A percentile compares a stretch with the other conserved stretches of the same genome.
These are phyloP conservation scores for Centrocercus urophasianus DNA, from an alignment of 2,113 vertebrate genomes.

Conservation along the genomic window DNA sequence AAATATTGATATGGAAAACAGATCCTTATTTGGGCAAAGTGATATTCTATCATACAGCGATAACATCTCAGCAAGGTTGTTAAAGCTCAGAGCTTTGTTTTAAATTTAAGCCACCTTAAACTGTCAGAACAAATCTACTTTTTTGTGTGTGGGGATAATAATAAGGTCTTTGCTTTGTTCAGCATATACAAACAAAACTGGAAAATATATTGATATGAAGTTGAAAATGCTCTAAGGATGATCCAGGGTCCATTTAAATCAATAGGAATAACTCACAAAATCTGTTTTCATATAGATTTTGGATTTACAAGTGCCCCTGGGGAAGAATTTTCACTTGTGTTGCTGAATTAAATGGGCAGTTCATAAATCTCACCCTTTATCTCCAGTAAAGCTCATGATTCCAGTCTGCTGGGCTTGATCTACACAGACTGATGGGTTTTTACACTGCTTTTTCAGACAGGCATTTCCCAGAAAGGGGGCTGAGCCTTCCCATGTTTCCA, in stretches of 20 bases:
- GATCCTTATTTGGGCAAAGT: not conserved
- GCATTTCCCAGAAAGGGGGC: not conserved
- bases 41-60: not conserved
- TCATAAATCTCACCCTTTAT: conserved; percentile 46
- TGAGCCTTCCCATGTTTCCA: not conserved
- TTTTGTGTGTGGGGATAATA: not conserved
- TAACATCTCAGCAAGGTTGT: not conserved
- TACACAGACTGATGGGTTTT: not conserved
- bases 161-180: not conserved
- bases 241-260: not conserved
- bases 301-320: conserved; percentile 39
- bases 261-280: not conserved
- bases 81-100: not conserved
- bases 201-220: not conserved
- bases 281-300: not conserved
- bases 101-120: not conserved
- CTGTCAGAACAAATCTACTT: not conserved
- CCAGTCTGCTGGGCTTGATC: conserved; percentile 2
- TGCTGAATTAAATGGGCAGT: not conserved
- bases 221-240: not conserved
- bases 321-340: conserved; percentile 6
- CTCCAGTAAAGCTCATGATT: conserved; percentile 12
- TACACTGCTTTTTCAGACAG: not conserved
- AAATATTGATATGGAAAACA: not conserved
- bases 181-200: not conserved